Evolutionary conservation across 2,888 invertebrate genomes (phyloP), one percentile per base, ranked within the genome.

Genomic region (Microctonus aethiopoides): DNA sequence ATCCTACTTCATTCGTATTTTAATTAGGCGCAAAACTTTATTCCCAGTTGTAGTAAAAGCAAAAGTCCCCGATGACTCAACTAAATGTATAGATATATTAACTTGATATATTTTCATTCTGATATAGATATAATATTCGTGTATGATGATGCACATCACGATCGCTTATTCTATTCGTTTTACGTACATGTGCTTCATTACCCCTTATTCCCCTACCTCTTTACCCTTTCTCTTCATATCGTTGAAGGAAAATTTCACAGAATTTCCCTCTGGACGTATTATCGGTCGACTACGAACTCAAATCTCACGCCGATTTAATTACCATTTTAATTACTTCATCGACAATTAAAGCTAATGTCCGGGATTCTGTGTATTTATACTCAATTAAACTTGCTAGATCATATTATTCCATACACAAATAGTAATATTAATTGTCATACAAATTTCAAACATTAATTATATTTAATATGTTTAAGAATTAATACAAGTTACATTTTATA

Each of bases 1-100:
- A 67, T 46, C 62, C 57, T 60, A 67, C 62, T 67, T 62, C 61
- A 71, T 67, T 73, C 73, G 69, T 72, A 70, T 62, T 72, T 62
- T 73, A 73, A 73, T 73, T 73, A 65, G 69, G 69, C 26, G 69
- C 67, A 65, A 71, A 67, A 70, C 61, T 70, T 73, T 69, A 73
- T 72, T 69, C 68, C 57, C 66, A 46, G 61, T 22, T 20, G 52
- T 64, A 52, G n/a, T 46, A 20, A 46, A 64, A 64, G 64, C 32
- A 32, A 52, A 64, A 52, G 29, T 34, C 57, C 36, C 16, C n/a
- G 54, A 64, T 64, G 22, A 64, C 64, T 52, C 34, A 39, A 52
- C 54, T 36, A n/a, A n/a, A 22, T 52, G 20, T 16, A 10, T 36
- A 3, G 16, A 29, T 32, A 7, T 11, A 16, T 39, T 20, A 9